Evolutionary conservation across 2,797 vertebrate genomes (phyloP).

Genomic region (Hippopotamyrus pictus): DNA sequence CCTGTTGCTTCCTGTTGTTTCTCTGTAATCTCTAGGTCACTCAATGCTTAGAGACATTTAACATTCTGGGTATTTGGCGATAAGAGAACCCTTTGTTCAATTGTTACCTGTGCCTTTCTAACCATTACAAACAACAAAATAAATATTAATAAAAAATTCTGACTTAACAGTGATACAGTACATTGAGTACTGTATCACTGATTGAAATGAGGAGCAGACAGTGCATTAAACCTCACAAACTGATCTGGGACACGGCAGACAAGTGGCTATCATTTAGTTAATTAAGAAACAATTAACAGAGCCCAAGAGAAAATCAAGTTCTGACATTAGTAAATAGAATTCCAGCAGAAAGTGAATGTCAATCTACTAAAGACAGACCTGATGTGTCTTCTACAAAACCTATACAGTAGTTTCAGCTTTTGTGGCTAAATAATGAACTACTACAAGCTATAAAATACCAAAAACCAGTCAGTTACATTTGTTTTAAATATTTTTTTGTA

Average conservation of each 20-base stretch:
- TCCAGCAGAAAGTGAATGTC: neutral
- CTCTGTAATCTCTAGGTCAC: neutral
- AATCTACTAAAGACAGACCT: neutral
- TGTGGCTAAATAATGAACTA: neutral
- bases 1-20: neutral
- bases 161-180: too few species aligned
- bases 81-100: neutral
- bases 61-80: neutral
- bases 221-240: too few species aligned
- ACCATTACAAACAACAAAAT: too few species aligned
- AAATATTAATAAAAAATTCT: too few species aligned
- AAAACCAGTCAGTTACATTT: neutral
- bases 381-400: neutral
- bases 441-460: neutral
- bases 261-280: neutral
- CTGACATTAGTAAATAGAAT: neutral
- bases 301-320: neutral
- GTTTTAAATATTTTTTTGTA: neutral
- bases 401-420: neutral
- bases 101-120: neutral
- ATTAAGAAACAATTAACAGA: too few species aligned
- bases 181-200: too few species aligned
- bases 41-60: neutral
- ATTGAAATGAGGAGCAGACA: too few species aligned
- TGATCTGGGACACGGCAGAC: too few species aligned